A percentile compares a stretch with the other conserved stretches of the same genome.
phyloP scores from a whole-genome alignment of 2,113 vertebrate genomes.

The Cynopterus brachyotis region DNA sequence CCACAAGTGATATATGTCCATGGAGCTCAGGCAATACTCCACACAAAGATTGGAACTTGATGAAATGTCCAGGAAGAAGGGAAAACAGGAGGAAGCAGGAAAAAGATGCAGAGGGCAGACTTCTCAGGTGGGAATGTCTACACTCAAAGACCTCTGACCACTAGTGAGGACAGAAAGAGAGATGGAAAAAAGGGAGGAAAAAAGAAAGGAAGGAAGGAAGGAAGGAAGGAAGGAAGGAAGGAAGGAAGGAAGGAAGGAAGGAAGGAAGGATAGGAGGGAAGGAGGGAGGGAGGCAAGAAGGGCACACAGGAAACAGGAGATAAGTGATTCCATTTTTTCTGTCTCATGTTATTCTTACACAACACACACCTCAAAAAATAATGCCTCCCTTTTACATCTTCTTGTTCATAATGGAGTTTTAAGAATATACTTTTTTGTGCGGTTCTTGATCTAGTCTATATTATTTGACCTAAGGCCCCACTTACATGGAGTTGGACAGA shows the following conservation, averaged over 20 bases:
- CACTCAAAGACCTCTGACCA: not conserved
- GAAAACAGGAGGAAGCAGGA: not conserved
- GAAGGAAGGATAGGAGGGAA: not conserved
- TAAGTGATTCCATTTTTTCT: not conserved
- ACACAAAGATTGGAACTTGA: not conserved
- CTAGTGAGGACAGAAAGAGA: not conserved
- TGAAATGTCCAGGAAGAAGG: not conserved
- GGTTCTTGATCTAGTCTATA: not conserved
- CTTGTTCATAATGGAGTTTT: not conserved
- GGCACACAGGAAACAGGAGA: not conserved
- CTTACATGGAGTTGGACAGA: not conserved
- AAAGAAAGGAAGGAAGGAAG: too few species aligned
- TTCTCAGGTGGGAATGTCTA: not conserved
- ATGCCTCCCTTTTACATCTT: not conserved
- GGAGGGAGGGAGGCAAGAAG: not conserved
- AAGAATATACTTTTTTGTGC: not conserved
- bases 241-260: not conserved
- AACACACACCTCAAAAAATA: not conserved
- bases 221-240: not conserved
- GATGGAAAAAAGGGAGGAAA: fast-evolving
- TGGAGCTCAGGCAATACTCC: not conserved
- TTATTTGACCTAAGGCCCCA: not conserved
- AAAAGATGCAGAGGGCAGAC: not conserved
- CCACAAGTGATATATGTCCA: not conserved
- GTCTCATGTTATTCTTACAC: not conserved